A percentile compares a stretch with the other conserved stretches of the same genome.
Conservation (phyloP, 2,797 vertebrate species). For the Hyperoplus immaculatus region DNA sequence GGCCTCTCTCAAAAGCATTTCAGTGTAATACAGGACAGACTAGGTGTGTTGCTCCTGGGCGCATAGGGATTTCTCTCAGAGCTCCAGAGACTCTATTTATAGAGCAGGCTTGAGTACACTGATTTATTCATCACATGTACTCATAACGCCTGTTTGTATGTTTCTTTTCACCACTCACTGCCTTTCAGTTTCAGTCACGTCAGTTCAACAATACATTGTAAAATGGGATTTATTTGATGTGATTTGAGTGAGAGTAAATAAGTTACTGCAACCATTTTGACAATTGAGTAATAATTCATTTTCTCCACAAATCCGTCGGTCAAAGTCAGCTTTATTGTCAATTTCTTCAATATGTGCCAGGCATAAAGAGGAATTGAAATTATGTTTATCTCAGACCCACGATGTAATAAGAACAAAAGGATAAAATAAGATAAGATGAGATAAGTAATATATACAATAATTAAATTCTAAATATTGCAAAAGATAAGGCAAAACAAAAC, state of each 20-base stretch:
- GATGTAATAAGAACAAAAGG: too few species aligned
- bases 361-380: too few species aligned
- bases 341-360: too few species aligned
- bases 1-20: conserved; percentile 38
- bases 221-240: conserved; percentile 1
- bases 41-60: conserved; percentile 51
- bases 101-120: conserved; percentile 46
- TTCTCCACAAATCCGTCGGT: not conserved
- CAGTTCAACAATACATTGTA: not conserved
- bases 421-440: too few species aligned
- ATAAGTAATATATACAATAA: too few species aligned
- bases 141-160: conserved; percentile 1
- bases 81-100: conserved; percentile 68
- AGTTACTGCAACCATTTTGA: not conserved
- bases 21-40: conserved; percentile 49
- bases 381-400: too few species aligned
- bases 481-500: too few species aligned
- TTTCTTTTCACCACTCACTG: not conserved
- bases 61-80: conserved; percentile 70
- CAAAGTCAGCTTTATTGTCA: too few species aligned
- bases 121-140: conserved; percentile 70
- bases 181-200: not conserved
- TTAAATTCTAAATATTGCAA: too few species aligned
- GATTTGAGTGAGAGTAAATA: not conserved
- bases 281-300: not conserved